These are phyloP conservation scores for Acomys russatus DNA, from an alignment of 2,797 vertebrate genomes.

Conservation along the genomic window DNA sequence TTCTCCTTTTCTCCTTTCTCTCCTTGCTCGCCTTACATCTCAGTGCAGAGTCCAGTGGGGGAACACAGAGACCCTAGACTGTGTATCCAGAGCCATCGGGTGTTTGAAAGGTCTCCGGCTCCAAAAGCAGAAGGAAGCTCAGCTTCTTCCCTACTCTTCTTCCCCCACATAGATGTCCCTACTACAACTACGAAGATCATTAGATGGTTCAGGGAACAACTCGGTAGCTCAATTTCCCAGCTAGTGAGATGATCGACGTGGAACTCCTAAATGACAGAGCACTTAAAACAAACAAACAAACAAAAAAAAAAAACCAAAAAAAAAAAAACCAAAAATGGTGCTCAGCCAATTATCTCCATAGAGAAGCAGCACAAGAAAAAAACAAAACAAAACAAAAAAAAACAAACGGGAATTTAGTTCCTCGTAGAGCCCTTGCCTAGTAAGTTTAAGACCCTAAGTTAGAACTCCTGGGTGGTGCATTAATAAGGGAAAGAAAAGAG, in stretches of 20 bases:
- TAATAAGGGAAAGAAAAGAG: not conserved
- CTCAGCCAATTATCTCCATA: conserved; percentile 36
- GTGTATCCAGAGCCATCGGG: not conserved
- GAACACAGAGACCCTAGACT: not conserved
- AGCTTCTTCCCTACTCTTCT: not conserved
- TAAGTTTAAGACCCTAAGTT: not conserved
- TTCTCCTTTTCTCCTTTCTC: conserved; percentile 40
- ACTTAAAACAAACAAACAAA: no score
- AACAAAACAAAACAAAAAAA: no score
- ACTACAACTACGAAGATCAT: conserved; percentile 10
- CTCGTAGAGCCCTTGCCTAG: not conserved
- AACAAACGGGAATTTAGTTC: not conserved
- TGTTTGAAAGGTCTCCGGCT: not conserved
- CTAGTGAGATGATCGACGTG: not conserved
- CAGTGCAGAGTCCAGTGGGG: not conserved
- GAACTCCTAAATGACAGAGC: conserved; percentile 15
- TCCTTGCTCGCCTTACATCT: conserved; percentile 34
- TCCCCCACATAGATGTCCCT: not conserved
- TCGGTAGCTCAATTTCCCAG: not conserved
- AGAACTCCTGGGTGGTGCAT: no score
- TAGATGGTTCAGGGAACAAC: conserved; percentile 1
- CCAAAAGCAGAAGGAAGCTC: not conserved
- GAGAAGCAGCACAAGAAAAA: not conserved
- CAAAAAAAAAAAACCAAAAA: no score
- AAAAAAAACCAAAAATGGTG: not conserved